phyloP scores from a whole-genome alignment of 2,888 invertebrate species.

The Altica lythri region DNA sequence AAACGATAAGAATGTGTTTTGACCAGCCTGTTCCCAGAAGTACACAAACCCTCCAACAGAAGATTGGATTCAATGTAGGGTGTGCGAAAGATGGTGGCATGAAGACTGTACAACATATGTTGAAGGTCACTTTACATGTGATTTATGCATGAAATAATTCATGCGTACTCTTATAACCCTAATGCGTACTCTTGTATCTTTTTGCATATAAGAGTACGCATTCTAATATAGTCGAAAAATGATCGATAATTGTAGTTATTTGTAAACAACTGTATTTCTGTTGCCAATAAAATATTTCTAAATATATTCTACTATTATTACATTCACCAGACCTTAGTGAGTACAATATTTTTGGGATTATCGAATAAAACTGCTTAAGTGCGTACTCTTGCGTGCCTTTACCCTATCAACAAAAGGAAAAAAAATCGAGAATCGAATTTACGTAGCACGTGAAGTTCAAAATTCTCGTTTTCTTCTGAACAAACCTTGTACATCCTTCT shows the following conservation, averaged over 20 bases:
- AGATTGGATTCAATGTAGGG: constrained; percentile 6
- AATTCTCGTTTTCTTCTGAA: too few relatives aligned
- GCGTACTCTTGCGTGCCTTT: constrained; percentile 3
- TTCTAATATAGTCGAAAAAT: constrained; percentile 9
- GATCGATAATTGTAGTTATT: constrained; percentile 2
- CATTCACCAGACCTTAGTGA: background rate
- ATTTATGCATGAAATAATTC: constrained; percentile 8
- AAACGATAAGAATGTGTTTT: background rate
- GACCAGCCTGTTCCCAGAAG: constrained; percentile 2
- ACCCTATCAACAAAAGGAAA: too few relatives aligned
- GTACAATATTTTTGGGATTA: constrained; percentile 4
- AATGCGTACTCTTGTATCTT: background rate
- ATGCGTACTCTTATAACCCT: background rate
- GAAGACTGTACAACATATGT: constrained; percentile 11
- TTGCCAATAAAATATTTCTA: constrained; percentile 2
- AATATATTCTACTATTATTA: constrained; percentile 7
- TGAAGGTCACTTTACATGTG: constrained; percentile 9
- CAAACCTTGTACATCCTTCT: too few relatives aligned
- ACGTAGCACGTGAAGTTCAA: too few relatives aligned
- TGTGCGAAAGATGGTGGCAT: constrained; percentile 13
- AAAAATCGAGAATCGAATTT: too few relatives aligned
- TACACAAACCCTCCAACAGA: constrained; percentile 2
- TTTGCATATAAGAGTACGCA: background rate
- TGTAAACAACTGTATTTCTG: constrained; percentile 9
- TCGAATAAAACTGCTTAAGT: background rate